A percentile compares a stretch with the other conserved stretches of the same genome.
phyloP scores from a whole-genome alignment of 2,797 vertebrate species.

The Anguilla anguilla region DNA sequence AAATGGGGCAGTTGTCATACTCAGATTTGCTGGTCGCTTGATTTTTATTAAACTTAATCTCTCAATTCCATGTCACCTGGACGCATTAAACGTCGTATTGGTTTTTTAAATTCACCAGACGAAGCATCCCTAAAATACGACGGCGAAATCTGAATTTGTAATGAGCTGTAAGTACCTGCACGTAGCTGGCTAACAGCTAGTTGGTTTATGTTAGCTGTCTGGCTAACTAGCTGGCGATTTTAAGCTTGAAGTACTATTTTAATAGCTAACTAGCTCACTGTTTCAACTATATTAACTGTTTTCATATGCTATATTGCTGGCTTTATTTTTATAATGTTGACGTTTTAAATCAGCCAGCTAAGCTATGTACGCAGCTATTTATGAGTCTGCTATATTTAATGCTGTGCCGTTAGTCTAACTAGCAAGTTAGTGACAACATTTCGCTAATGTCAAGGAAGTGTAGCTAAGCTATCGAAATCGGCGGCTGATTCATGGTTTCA shows the following conservation, averaged over 20 bases:
- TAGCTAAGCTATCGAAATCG: background rate
- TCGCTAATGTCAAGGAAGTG: background rate
- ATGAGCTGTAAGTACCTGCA: conserved; percentile 39
- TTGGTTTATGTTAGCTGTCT: background rate
- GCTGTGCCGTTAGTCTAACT: background rate
- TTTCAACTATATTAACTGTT: background rate
- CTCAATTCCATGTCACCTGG: background rate
- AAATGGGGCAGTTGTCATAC: conserved; percentile 29
- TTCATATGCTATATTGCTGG: background rate
- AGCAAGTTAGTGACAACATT: background rate
- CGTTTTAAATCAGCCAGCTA: background rate
- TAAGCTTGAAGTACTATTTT: conserved; percentile 1
- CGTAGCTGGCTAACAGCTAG: background rate
- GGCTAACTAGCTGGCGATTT: background rate
- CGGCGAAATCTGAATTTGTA: conserved; percentile 24
- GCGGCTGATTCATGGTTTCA: background rate
- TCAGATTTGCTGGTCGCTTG: conserved; percentile 15
- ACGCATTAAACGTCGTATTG: background rate
- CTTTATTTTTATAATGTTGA: background rate
- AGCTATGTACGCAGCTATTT: background rate
- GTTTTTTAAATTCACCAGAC: background rate
- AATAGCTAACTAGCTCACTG: background rate
- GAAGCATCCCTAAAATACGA: conserved; percentile 23
- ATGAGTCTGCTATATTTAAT: background rate
- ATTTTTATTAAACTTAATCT: conserved; percentile 27